phyloP scores from a whole-genome alignment of 2,797 vertebrate species.

The Phalanger gymnotis region DNA sequence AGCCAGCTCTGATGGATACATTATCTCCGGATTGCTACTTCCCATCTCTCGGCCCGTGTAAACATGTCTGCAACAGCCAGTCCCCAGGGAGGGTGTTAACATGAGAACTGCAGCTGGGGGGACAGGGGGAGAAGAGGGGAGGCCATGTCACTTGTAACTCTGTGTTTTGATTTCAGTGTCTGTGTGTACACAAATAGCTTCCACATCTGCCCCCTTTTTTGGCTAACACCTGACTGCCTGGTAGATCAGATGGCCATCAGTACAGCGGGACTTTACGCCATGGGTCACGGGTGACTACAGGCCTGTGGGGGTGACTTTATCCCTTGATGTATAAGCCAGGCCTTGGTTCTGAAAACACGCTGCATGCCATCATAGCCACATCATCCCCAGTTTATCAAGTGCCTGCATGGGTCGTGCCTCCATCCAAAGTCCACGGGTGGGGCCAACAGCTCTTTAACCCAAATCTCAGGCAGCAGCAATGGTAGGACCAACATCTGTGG shows the following conservation, averaged over 20 bases:
- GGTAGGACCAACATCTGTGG: constrained; percentile 14
- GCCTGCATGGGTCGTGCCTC: background rate
- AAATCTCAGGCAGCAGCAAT: constrained; percentile 30
- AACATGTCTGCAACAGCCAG: background rate
- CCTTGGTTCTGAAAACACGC: background rate
- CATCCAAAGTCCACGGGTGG: background rate
- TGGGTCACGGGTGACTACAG: background rate
- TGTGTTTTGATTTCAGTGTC: background rate
- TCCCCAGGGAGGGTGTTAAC: background rate
- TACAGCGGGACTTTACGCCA: background rate
- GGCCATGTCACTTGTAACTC: rapidly evolving
- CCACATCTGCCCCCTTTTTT: background rate
- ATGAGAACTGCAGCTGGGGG: background rate
- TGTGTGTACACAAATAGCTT: rapidly evolving
- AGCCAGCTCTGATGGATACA: background rate
- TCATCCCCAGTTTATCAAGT: no score
- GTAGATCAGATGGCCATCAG: background rate
- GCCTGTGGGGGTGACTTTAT: background rate
- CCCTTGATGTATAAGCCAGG: rapidly evolving
- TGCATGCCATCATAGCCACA: background rate
- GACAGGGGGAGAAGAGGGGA: background rate
- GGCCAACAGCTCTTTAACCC: background rate
- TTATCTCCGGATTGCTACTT: background rate
- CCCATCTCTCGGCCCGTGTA: background rate
- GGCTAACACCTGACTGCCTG: background rate